Evolutionary conservation across 2,797 vertebrate genomes (phyloP).

Genomic region (Luscinia megarhynchos): DNA sequence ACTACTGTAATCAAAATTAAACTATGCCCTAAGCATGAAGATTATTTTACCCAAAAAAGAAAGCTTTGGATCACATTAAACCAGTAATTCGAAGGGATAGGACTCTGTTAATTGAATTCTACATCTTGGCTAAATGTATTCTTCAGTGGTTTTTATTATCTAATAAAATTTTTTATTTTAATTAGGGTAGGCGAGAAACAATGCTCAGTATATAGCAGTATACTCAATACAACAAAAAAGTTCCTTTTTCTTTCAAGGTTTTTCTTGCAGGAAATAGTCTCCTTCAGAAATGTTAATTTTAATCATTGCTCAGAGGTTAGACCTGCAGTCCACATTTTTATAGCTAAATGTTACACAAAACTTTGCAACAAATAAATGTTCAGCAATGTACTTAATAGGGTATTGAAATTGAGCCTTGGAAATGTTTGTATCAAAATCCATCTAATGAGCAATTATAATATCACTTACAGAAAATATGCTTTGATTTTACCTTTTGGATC

Average conservation of each 20-base stretch:
- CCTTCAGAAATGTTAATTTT: background rate
- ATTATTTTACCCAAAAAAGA: background rate
- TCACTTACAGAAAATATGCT: background rate
- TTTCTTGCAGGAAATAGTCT: background rate
- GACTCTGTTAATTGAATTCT: background rate
- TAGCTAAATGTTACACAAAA: background rate
- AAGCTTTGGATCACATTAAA: background rate
- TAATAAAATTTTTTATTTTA: background rate
- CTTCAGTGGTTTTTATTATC: background rate
- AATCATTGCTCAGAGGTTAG: background rate
- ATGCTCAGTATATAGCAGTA: background rate
- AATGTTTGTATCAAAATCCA: background rate
- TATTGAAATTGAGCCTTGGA: background rate
- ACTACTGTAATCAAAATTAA: slow-evolving; percentile 23
- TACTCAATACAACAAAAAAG: background rate
- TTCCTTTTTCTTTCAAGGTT: background rate
- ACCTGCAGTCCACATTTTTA: background rate
- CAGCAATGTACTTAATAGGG: background rate
- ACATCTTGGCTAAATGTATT: background rate
- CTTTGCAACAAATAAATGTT: background rate
- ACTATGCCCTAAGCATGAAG: background rate
- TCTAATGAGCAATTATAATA: background rate
- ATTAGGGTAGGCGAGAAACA: background rate
- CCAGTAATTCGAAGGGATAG: background rate
- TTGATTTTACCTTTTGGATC: slow-evolving; percentile 13